Conservation (phyloP, 2,888 invertebrate species). For the Maniola hyperantus region DNA sequence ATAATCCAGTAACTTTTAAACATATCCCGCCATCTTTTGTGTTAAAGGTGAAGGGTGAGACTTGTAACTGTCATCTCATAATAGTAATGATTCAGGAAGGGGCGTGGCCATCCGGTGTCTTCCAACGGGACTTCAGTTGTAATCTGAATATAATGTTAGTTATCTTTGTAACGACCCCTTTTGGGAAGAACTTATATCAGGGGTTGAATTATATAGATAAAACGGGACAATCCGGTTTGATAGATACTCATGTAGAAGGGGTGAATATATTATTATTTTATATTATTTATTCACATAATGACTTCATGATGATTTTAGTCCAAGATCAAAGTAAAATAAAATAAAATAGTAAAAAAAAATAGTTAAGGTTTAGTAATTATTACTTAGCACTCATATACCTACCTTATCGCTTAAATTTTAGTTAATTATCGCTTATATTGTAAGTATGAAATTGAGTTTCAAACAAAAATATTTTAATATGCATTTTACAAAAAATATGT, state of each 20-base stretch:
- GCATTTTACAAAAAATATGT: background rate
- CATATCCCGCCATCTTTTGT: slow-evolving; percentile 46
- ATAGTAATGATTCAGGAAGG: slow-evolving; percentile 61
- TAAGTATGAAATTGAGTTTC: too few species aligned
- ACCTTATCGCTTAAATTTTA: too few species aligned
- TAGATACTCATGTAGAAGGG: slow-evolving; percentile 24
- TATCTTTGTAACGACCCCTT: slow-evolving; percentile 47
- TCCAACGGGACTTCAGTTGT: slow-evolving; percentile 64
- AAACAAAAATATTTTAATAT: too few species aligned
- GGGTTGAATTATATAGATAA: slow-evolving; percentile 20
- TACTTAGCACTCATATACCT: too few species aligned
- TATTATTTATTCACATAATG: slow-evolving; percentile 11
- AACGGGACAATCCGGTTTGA: slow-evolving; percentile 34
- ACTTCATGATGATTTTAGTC: background rate
- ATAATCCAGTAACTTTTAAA: slow-evolving; percentile 33
- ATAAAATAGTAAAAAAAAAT: too few species aligned
- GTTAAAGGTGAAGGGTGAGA: slow-evolving; percentile 51
- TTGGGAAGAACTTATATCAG: slow-evolving; percentile 23
- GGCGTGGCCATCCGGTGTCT: slow-evolving; percentile 72
- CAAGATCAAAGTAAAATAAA: background rate
- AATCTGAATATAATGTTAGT: slow-evolving; percentile 62
- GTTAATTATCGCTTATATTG: too few species aligned
- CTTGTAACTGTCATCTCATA: slow-evolving; percentile 63
- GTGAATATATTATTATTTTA: slow-evolving; percentile 26
- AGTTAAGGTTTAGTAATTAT: too few species aligned